phyloP scores from a whole-genome alignment of 2,797 vertebrate species.

The Sorex maritimensis region DNA sequence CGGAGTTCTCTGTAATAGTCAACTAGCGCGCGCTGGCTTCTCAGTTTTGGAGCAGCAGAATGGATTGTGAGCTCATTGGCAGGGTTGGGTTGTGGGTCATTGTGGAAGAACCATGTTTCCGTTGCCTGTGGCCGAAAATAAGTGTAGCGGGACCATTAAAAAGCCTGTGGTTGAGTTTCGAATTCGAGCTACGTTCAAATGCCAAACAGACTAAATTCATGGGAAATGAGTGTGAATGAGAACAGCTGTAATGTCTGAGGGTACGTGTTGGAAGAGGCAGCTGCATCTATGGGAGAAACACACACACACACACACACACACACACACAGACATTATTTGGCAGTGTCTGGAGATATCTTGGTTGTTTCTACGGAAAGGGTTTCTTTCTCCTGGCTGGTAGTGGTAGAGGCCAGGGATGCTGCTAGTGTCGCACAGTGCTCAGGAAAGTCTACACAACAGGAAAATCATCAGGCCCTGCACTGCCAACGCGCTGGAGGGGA shows the following conservation, averaged over 20 bases:
- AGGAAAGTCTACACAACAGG: too few relatives aligned
- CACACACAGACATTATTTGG: background rate
- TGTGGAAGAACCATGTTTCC: constrained; percentile 29
- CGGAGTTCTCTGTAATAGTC: background rate
- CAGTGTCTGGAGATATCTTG: background rate
- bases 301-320: too few relatives aligned
- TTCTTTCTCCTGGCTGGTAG: background rate
- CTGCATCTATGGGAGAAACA: background rate
- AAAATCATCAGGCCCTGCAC: too few relatives aligned
- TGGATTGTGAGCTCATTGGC: background rate
- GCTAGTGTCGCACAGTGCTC: too few relatives aligned
- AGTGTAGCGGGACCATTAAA: constrained; percentile 38
- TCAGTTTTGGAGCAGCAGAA: too few relatives aligned
- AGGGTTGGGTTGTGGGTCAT: background rate
- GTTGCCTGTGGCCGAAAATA: constrained; percentile 58
- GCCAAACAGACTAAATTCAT: constrained; percentile 62
- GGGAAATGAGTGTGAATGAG: constrained; percentile 70
- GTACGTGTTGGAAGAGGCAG: background rate
- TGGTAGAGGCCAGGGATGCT: background rate
- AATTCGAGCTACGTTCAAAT: constrained; percentile 71
- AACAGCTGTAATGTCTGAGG: constrained; percentile 3
- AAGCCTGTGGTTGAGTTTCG: constrained; percentile 76
- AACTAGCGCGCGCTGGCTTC: too few relatives aligned
- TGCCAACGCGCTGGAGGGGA: too few relatives aligned
- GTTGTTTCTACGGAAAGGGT: background rate